phyloP scores from a whole-genome alignment of 2,797 vertebrate species.

The Pyrrhura leucotis region DNA sequence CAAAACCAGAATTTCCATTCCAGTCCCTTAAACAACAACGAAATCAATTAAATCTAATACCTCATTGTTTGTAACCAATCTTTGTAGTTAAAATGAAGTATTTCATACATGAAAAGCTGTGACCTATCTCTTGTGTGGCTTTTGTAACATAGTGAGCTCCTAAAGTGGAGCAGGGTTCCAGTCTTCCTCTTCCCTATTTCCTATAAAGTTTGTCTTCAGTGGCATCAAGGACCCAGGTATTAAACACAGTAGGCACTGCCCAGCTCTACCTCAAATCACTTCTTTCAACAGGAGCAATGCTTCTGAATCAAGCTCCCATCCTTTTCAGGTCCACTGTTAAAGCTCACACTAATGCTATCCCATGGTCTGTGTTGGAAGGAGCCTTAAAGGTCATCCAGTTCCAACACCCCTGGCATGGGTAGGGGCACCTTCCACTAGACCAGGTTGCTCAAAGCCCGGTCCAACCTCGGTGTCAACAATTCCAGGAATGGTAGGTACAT shows the following conservation, averaged over 20 bases:
- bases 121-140: not conserved
- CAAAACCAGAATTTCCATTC: not conserved
- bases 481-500: not conserved
- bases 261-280: not conserved
- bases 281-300: not conserved
- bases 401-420: not conserved
- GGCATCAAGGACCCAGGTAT: not conserved
- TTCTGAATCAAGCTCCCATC: not conserved
- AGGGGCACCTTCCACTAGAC: not conserved
- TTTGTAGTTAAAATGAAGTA: not conserved
- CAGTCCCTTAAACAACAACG: not conserved
- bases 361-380: not conserved
- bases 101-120: not conserved
- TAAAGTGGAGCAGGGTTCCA: not conserved
- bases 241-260: not conserved
- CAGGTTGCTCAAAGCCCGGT: not conserved
- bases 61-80: not conserved
- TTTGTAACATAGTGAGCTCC: not conserved
- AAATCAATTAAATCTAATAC: not conserved
- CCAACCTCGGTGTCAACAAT: not conserved
- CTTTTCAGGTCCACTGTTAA: not conserved
- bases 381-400: not conserved
- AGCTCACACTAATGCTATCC: rapidly evolving
- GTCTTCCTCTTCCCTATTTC: not conserved
- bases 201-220: not conserved